Evolutionary conservation across 2,888 invertebrate species (phyloP).

Genomic region (Gandaritis pyraliata): DNA sequence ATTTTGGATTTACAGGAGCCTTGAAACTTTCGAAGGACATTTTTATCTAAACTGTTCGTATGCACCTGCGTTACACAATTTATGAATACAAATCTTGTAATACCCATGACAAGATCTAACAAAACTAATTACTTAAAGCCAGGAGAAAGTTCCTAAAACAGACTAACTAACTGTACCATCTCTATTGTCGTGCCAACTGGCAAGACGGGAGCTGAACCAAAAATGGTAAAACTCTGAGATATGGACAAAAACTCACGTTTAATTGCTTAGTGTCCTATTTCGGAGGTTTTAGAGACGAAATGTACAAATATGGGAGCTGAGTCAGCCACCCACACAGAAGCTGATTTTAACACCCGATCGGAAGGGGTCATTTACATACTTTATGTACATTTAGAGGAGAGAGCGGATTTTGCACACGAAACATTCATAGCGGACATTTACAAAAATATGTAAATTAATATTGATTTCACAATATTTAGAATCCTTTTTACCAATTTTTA

Average conservation of each 20-base stretch:
- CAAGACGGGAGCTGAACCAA: constrained; percentile 42
- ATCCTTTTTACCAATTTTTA: too few species aligned
- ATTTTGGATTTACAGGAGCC: too few species aligned
- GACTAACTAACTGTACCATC: constrained; percentile 41
- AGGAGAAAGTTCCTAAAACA: constrained; percentile 48
- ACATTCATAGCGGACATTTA: constrained; percentile 12
- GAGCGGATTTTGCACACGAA: constrained; percentile 21
- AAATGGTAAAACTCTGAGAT: constrained; percentile 54
- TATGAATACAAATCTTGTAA: neutral
- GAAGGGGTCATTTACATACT: constrained; percentile 36
- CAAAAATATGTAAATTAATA: too few species aligned
- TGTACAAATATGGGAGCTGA: constrained; percentile 50
- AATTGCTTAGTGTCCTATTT: constrained; percentile 54
- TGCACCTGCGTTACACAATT: constrained; percentile 8
- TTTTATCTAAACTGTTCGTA: too few species aligned
- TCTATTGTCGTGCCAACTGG: constrained; percentile 29
- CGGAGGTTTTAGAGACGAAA: constrained; percentile 51
- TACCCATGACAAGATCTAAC: constrained; percentile 12
- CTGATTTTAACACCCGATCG: constrained; percentile 52
- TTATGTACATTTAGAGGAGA: constrained; percentile 10
- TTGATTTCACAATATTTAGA: too few species aligned
- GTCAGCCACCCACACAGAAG: constrained; percentile 50
- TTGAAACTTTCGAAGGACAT: too few species aligned
- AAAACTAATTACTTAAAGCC: constrained; percentile 31
- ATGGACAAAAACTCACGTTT: constrained; percentile 59